Base-by-base conservation (phyloP, 2,797 vertebrate genomes). In the Myiotriccus ornatus region DNA sequence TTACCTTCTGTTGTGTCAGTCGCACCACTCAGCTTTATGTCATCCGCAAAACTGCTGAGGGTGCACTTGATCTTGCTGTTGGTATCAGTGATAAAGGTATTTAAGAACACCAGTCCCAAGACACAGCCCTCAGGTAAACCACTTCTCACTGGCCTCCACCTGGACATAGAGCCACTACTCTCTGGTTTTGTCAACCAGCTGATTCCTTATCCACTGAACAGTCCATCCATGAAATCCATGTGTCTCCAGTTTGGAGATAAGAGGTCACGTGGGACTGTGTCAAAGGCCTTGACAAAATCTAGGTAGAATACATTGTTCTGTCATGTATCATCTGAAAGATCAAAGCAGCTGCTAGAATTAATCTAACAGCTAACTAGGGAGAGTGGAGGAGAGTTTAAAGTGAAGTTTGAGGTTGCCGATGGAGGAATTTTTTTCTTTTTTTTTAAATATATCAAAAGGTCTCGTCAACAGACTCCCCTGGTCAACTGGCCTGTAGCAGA, bases 291-390 rank as follows among this genome's bases (percentile, higher is more conserved):
- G 13, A 35, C 41, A 25, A 55, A 37, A 9, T 27, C 34, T 43
- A 18, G 39, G 41, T 41, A 23, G 8, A 41, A 67, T 21, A 39
- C 8, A 9, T 8, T 68, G 34, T 15, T 75, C 18, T 41, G 13
- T 99, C 98, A 76, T 99, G 98, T 96, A 98, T 99, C 97, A 99
- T 99, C 97, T 98, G 99, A 93, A 99, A 99, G 97, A 99, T 99
- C 97, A 99, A 99, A 97, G 98, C 99, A 86, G 98, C 99, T 55
- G 98, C 99, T 55, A 99, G 98, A 67, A 99, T 99, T 97, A 98
- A 99, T 96, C 97, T 99, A 70, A 99, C 98, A 89, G 98, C 99
- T 44, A 99, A 99, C 96, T 99, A 99, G 98, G 99, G 94, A 99
- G 99, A 35, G 98, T 3, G 98, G 97, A 67, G 99, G 99, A 96